Evolutionary conservation across 2,797 vertebrate species (phyloP).

Genomic region (Hydrolagus colliei): DNA sequence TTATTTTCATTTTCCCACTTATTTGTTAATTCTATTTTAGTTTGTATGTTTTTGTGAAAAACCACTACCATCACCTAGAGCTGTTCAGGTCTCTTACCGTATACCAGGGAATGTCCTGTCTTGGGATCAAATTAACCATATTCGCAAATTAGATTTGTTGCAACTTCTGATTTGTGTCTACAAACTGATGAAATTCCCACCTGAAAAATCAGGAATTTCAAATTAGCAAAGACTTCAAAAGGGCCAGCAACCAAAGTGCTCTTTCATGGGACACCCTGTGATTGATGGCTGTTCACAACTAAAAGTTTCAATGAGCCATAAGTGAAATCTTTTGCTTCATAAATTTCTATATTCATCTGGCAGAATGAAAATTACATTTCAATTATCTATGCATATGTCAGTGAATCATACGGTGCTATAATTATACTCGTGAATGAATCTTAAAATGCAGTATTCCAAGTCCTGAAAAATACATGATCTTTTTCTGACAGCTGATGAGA

Average conservation of each 20-base stretch:
- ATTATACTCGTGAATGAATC: conserved; percentile 19
- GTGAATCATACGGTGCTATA: not conserved
- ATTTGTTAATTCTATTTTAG: too few relatives aligned
- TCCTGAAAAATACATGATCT: conserved; percentile 13
- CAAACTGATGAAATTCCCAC: too few relatives aligned
- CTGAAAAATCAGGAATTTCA: too few relatives aligned
- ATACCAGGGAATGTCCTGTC: too few relatives aligned
- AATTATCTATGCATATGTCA: not conserved
- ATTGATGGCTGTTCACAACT: not conserved
- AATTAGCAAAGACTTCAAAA: too few relatives aligned
- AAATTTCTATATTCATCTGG: not conserved
- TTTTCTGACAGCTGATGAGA: not conserved
- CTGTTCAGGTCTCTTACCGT: too few relatives aligned
- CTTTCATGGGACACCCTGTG: not conserved
- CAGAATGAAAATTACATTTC: not conserved
- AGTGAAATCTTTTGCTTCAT: not conserved
- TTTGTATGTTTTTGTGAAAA: too few relatives aligned
- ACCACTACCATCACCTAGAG: too few relatives aligned
- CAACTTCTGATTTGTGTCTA: too few relatives aligned
- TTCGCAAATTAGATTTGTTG: too few relatives aligned
- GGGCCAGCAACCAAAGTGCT: not conserved
- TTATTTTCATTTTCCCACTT: too few relatives aligned
- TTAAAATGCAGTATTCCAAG: conserved; percentile 1
- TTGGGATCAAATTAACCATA: too few relatives aligned
- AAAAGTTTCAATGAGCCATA: not conserved